Evolutionary conservation across 1,140 invertebrate genomes (phyloP).

Genomic region (Spodoptera frugiperda): DNA sequence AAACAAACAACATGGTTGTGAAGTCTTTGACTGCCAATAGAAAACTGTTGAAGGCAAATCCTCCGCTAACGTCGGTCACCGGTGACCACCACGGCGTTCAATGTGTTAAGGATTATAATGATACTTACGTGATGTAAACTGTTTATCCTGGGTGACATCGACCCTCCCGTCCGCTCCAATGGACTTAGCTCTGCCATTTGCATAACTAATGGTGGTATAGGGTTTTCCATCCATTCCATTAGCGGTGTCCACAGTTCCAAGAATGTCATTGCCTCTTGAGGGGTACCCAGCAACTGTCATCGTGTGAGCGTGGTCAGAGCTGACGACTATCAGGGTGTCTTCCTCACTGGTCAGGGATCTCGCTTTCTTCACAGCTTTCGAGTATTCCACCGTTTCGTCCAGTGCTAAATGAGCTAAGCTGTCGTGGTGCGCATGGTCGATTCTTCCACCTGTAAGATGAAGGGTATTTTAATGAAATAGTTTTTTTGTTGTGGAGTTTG

Average conservation of each 20-base stretch:
- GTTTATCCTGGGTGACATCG: slow-evolving; percentile 69
- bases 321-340: slow-evolving; percentile 90
- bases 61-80: no score
- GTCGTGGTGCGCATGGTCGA: slow-evolving; percentile 91
- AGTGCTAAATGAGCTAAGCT: slow-evolving; percentile 88
- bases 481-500: no score
- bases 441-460: slow-evolving; percentile 87
- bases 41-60: no score
- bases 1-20: no score
- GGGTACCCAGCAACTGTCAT: slow-evolving; percentile 91
- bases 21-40: no score
- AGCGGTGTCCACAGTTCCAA: slow-evolving; percentile 83
- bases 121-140: slow-evolving; percentile 71
- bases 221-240: slow-evolving; percentile 88
- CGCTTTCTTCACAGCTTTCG: slow-evolving; percentile 89
- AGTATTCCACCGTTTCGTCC: slow-evolving; percentile 90
- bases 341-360: slow-evolving; percentile 86
- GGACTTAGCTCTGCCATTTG: slow-evolving; percentile 87
- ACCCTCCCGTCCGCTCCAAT: slow-evolving; percentile 68
- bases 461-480: slow-evolving; percentile 4
- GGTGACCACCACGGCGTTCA: no score
- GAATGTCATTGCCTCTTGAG: slow-evolving; percentile 89
- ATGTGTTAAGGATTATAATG: neutral
- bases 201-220: slow-evolving; percentile 92
- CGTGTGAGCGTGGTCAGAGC: slow-evolving; percentile 90